Conservation (phyloP, 2,113 vertebrate genomes). For the Microcebus lehilahytsara region DNA sequence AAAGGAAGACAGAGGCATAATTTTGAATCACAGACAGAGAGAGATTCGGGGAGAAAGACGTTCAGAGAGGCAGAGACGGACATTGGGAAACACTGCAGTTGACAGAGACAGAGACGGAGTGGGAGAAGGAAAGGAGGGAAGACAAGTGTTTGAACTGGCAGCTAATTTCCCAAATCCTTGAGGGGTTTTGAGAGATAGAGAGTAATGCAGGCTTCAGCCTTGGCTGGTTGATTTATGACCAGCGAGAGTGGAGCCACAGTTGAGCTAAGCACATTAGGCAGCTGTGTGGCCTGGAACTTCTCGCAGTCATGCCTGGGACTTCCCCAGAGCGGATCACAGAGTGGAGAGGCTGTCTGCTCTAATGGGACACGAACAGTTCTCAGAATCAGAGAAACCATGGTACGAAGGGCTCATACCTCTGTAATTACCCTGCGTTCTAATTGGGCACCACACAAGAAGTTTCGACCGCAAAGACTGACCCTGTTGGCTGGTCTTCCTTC, state of each 20-base stretch:
- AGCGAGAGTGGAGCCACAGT: constrained; percentile 29
- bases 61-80: neutral
- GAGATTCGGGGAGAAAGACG: neutral
- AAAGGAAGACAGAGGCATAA: neutral
- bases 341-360: neutral
- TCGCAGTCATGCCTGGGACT: neutral
- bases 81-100: neutral
- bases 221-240: constrained; percentile 73
- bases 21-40: neutral
- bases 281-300: neutral
- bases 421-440: neutral
- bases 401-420: neutral
- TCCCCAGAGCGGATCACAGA: neutral
- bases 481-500: too few species aligned
- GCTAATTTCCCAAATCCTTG: constrained; percentile 71
- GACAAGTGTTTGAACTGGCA: constrained; percentile 65
- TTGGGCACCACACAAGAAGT: neutral
- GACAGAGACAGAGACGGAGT: constrained; percentile 11
- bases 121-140: constrained; percentile 49
- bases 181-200: constrained; percentile 75
- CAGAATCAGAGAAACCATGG: neutral
- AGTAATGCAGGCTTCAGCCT: constrained; percentile 64
- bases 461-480: neutral
- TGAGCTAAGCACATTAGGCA: neutral
- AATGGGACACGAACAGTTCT: neutral